Conservation (phyloP, 2,888 invertebrate genomes). For the Baccha elongata region DNA sequence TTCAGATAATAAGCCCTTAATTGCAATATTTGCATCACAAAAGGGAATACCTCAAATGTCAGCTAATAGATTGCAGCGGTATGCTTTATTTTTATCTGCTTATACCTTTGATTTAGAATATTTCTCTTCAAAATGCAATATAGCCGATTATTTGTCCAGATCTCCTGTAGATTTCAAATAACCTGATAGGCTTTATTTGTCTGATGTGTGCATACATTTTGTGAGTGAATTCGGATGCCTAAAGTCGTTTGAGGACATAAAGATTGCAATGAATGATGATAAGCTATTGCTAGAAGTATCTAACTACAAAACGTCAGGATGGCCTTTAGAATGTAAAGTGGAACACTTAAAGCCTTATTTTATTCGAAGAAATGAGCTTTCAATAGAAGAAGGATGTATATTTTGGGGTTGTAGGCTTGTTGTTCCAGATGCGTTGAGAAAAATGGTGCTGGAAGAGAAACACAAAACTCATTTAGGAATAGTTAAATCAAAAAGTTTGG, state of each 20-base stretch:
- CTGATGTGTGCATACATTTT: conserved; percentile 5
- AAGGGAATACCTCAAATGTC: conserved; percentile 76
- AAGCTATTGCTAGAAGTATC: not conserved
- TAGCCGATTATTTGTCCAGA: conserved; percentile 65
- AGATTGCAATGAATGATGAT: not conserved
- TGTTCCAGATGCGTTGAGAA: not conserved
- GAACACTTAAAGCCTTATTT: conserved; percentile 20
- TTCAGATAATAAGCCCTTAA: conserved; percentile 78
- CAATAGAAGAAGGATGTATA: conserved; percentile 8
- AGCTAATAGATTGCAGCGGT: conserved; percentile 65
- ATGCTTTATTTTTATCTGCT: conserved; percentile 63
- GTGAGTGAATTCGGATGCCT: not conserved
- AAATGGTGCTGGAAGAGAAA: conserved; percentile 36
- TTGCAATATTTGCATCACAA: conserved; percentile 75
- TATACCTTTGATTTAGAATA: conserved; percentile 68
- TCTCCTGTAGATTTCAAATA: conserved; percentile 18
- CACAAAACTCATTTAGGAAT: conserved; percentile 50
- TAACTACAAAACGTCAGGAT: not conserved
- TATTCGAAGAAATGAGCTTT: not conserved
- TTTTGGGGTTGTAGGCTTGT: conserved; percentile 35
- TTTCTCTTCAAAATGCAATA: conserved; percentile 56
- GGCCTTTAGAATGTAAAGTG: not conserved
- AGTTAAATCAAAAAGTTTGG: conserved; percentile 44
- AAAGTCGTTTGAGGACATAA: not conserved
- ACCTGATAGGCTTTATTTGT: not conserved